Conservation (phyloP, 2,888 invertebrate genomes). For the Dorcus parallelipipedus region DNA sequence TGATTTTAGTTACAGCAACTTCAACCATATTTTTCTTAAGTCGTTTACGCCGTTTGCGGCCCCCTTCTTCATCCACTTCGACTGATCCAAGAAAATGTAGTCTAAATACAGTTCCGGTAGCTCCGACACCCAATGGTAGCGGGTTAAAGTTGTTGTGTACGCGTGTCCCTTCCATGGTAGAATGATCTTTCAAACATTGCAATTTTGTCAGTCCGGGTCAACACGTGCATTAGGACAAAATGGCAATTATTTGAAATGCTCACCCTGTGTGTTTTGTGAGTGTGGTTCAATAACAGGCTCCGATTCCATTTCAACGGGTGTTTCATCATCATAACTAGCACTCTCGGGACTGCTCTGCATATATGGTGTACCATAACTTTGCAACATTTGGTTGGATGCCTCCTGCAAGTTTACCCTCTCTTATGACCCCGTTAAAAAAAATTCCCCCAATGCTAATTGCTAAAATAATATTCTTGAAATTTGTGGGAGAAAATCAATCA, state of each 20-base stretch:
- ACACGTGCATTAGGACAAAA: conserved; percentile 5
- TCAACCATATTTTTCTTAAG: conserved; percentile 87
- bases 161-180: conserved; percentile 39
- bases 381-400: conserved; percentile 50
- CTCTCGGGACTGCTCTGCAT: conserved; percentile 42
- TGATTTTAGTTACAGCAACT: conserved; percentile 81
- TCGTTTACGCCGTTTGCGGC: conserved; percentile 67
- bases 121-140: conserved; percentile 51
- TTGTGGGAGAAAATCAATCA: not conserved
- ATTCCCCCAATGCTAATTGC: not conserved
- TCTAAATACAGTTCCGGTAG: conserved; percentile 72
- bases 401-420: conserved; percentile 47
- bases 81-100: conserved; percentile 81
- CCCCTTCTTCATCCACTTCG: conserved; percentile 78
- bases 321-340: conserved; percentile 43
- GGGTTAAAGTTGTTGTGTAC: conserved; percentile 36
- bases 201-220: not conserved
- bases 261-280: conserved; percentile 42
- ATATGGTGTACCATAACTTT: conserved; percentile 44
- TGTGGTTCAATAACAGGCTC: conserved; percentile 38
- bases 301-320: conserved; percentile 37
- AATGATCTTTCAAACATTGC: conserved; percentile 31
- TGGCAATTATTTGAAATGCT: conserved; percentile 35
- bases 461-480: not conserved
- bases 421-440: conserved; percentile 25